A percentile compares a stretch with the other conserved stretches of the same genome.
phyloP scores from a whole-genome alignment of 2,797 vertebrate genomes.

The Vespertilio murinus region DNA sequence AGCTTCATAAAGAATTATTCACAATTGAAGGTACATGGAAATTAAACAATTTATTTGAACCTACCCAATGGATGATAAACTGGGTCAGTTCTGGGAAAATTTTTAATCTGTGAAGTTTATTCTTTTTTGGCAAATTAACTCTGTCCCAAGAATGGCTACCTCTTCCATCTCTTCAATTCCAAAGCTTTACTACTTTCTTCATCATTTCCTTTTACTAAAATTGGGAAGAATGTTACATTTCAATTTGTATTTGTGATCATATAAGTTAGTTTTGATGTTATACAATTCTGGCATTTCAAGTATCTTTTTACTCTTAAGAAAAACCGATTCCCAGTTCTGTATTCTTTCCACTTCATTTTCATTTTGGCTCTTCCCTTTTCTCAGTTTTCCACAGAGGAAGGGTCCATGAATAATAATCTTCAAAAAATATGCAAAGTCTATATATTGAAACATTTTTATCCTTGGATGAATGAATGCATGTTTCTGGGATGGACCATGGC shows the following conservation, averaged over 20 bases:
- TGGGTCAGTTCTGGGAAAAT: slow-evolving; percentile 32
- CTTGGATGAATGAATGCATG: not conserved
- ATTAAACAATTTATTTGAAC: slow-evolving; percentile 6
- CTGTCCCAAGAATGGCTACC: not conserved
- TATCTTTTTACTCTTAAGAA: not conserved
- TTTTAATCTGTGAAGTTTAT: not conserved
- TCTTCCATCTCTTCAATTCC: not conserved
- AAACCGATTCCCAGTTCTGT: not conserved
- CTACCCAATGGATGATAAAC: not conserved
- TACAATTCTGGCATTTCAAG: not conserved
- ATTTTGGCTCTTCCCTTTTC: not conserved
- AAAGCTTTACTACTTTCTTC: slow-evolving; percentile 30
- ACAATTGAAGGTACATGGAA: slow-evolving; percentile 5
- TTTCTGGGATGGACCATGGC: not conserved
- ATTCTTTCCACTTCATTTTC: slow-evolving; percentile 5
- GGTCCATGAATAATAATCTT: not conserved
- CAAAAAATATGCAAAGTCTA: not conserved
- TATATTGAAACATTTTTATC: not conserved
- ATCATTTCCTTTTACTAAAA: slow-evolving; percentile 38
- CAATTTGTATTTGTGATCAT: slow-evolving; percentile 5
- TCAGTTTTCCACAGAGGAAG: not conserved
- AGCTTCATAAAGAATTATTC: slow-evolving; percentile 20
- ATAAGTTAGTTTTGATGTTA: slow-evolving; percentile 10
- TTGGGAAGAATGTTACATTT: not conserved
- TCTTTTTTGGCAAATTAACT: slow-evolving; percentile 28